Percentiles rank a stretch among this genome's conserved stretches.
Conservation (phyloP, 2,888 invertebrate genomes). For the Tipula helvola region DNA sequence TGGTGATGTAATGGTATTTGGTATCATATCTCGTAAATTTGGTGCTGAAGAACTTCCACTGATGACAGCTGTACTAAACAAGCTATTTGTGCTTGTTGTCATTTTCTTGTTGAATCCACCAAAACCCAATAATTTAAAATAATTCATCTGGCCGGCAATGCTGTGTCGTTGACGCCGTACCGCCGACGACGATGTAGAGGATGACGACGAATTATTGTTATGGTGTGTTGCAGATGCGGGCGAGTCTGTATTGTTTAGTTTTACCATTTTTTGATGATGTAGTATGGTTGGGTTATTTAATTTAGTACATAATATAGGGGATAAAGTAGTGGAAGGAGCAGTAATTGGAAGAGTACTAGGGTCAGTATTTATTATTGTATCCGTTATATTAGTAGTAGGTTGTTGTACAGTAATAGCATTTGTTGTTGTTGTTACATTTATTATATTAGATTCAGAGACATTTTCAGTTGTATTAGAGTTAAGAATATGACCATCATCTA, state of each 20-base stretch:
- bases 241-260: constrained; percentile 31
- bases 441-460: constrained; percentile 13
- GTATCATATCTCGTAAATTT: constrained; percentile 77
- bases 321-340: constrained; percentile 10
- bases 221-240: constrained; percentile 24
- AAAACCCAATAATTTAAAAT: constrained; percentile 81
- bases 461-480: constrained; percentile 16
- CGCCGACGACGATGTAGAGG: constrained; percentile 37
- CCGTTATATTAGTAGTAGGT: not conserved
- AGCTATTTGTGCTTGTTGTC: constrained; percentile 60
- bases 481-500: constrained; percentile 11
- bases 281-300: constrained; percentile 23
- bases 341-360: not conserved
- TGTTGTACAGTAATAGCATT: constrained; percentile 10
- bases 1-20: constrained; percentile 50
- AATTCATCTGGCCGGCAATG: constrained; percentile 91
- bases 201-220: not conserved
- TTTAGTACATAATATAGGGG: constrained; percentile 19
- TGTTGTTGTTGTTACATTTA: constrained; percentile 13
- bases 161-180: constrained; percentile 82
- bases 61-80: constrained; percentile 94
- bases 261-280: constrained; percentile 19
- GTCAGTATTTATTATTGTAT: not conserved
- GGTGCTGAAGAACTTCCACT: constrained; percentile 89
- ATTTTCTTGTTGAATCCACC: constrained; percentile 52